Evolutionary conservation across 2,888 invertebrate species (phyloP), one percentile per base, ranked within the genome.

Genomic region (Tipula unca): DNA sequence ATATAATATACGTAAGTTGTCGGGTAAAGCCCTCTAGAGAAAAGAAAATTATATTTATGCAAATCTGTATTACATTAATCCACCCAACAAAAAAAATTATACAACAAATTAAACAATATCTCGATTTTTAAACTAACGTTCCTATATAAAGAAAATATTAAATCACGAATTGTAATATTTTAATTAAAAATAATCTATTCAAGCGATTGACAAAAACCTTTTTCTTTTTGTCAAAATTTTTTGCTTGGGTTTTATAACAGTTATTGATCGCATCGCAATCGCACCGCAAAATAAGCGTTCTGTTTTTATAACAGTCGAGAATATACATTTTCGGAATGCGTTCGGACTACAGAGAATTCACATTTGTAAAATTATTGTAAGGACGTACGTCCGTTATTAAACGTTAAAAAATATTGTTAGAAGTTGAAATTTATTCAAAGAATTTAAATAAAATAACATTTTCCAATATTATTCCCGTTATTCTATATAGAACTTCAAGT

Each of bases 71-170:
- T 69, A 69, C 69, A 25, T 69, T 69, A 69, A 69, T 25, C 69
- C 69, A 69, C 8, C 25, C 25, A 69, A 69, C 25, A 17, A 48
- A 69, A 69, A 10, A 69, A 48, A n/a, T n/a, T 48, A 25, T 69
- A 25, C 8, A 69, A 25, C 20, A 25, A 69, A 69, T 1, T 25
- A 69, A 48, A 48, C 20, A 48, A 25, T 69, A 69, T 69, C 8
- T 20, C 13, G 25, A 6, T 69, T 13, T 39, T 17, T 25, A 69
- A 69, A 69, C 20, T 3, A 69, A 69, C 20, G 69, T 69, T 69
- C 69, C 69, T 69, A 69, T n/a, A n/a, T 69, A 69, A 69, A 69
- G 48, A 69, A 69, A 69, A 20, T 69, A 69, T 69, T 69, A 69
- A 69, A 25, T 69, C 20, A 25, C 69, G 13, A 69, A 69, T 69